Base-by-base conservation (phyloP, 2,797 vertebrate species). In the Helarctos malayanus region DNA sequence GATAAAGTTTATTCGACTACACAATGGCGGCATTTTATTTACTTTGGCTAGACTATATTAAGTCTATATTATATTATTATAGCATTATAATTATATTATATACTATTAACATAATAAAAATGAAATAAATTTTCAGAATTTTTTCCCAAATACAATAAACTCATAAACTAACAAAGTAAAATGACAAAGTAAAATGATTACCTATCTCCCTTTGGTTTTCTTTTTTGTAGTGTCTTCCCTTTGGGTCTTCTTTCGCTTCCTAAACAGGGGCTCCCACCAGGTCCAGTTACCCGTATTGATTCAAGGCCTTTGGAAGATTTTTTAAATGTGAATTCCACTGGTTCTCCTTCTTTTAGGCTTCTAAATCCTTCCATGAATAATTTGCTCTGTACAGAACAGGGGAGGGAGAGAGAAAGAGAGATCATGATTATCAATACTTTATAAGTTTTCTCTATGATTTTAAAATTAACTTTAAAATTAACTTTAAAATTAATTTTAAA, bases 291-390 rank as follows among this genome's bases (percentile, higher is more conserved):
- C 99, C 99, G 98, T 98, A 99, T 99, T 97, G 99, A 99, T 98
- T 99, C 99, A 99, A 99, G 99, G 98, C 99, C 99, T 99, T 99
- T 99, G 98, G 99, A 99, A 98, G 99, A 99, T 99, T 99, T 99
- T 98, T 99, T 99, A 98, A 99, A 99, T 97, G 99, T 99, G 98
- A 99, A 99, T 98, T 99, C 99, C 98, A 99, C 99, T 97, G 99
- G 98, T 98, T 99, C 99, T 98, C 99, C 99, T 99, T 99, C 99
- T 99, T 99, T 99, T 98, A 99, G 98, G 98, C 99, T 99, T 99
- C 99, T 99, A 99, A 99, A 99, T 98, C 99, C 99, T 98, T 99
- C 99, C 99, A 99, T 99, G 98, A 99, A 99, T 97, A 99, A 99
- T 98, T 99, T 99, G 98, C 99, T 99, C 99, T 99, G 98, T 97